A percentile compares a stretch with the other conserved stretches of the same genome.
Conservation (phyloP, 2,113 vertebrate genomes). For the Forbesichthys papilliferus region DNA sequence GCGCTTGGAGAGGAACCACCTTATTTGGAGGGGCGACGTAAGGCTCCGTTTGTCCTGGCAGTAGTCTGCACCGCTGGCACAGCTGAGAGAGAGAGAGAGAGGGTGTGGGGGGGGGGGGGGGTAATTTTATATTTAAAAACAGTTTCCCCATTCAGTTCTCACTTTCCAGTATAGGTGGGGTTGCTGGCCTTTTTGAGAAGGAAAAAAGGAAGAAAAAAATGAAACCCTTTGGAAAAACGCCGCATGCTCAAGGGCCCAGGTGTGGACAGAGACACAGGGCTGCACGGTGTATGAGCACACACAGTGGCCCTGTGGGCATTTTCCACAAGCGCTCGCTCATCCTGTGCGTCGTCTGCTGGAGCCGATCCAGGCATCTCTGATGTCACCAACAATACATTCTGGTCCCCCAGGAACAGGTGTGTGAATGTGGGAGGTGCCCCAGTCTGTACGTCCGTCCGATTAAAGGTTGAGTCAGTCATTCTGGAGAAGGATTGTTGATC, state of each 20-base stretch:
- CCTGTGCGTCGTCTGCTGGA: constrained; percentile 41
- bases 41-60: constrained; percentile 82
- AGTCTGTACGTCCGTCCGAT: no score
- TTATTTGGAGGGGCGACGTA: constrained; percentile 92
- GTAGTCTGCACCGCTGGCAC: constrained; percentile 55
- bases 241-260: neutral
- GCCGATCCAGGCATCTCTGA: constrained; percentile 62
- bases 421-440: constrained; percentile 29
- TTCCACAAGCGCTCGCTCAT: constrained; percentile 38
- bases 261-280: constrained; percentile 18
- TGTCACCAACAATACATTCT: constrained; percentile 52
- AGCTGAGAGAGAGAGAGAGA: constrained; percentile 15
- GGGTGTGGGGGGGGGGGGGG: neutral
- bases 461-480: no score
- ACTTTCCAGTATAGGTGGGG: constrained; percentile 41
- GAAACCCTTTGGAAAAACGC: constrained; percentile 24
- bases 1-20: constrained; percentile 78
- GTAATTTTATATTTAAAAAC: constrained; percentile 49
- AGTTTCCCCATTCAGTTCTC: constrained; percentile 55
- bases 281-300: constrained; percentile 28
- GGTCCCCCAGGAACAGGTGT: constrained; percentile 44
- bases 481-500: no score
- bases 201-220: constrained; percentile 19
- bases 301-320: constrained; percentile 56
- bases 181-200: constrained; percentile 11